Base-by-base conservation (phyloP, 2,888 invertebrate genomes). In the Timema cristinae region DNA sequence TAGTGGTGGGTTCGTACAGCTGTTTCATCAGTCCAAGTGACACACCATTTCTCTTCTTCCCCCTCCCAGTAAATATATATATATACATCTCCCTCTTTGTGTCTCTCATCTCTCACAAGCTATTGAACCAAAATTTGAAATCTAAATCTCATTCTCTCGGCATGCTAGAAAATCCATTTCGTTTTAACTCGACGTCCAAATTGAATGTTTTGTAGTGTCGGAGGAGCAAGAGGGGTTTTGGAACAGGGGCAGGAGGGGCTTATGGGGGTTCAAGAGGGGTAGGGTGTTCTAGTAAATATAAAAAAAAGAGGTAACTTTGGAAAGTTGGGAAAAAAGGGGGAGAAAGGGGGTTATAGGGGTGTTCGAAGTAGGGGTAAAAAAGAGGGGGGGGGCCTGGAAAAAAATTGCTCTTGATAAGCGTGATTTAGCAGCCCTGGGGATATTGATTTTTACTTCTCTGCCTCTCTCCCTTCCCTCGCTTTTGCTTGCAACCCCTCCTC, bases 341-440 rank as follows among this genome's bases (percentile, higher is more conserved):
- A 50, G 66, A 13, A 13, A 13, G 69, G 50, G 63, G 69, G 71
- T 68, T 50, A 11, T 32, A 32, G 32, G 59, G 72, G 49, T 32
- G 66, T 67, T 70, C 15, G 73, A 71, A 48, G 32, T 71, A 72
- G 73, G 75, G 75, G 61, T 76, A 74, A 76, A 32, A 32, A 32
- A 32, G 32, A 78, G 69, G 76, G 75, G 73, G 76, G 75, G 74
- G 75, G 71, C 69, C 73, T 73, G 79, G 79, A 81, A 81, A 81
- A 81, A 82, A 83, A 83, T 82, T 83, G 82, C 83, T 84, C 83
- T 84, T 84, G 84, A 84, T 83, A 83, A 84, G 84, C 84, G 89
- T 89, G 89, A 89, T 89, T 89, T 89, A 89, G 89, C 88, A 88
- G 89, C 89, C 88, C 88, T 88, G 88, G 85, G 88, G 88, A 89